Percentiles rank a stretch among this genome's conserved stretches.
These are phyloP conservation scores for Bufotes viridis DNA, from an alignment of 2,797 vertebrate species.

Conservation along the genomic window DNA sequence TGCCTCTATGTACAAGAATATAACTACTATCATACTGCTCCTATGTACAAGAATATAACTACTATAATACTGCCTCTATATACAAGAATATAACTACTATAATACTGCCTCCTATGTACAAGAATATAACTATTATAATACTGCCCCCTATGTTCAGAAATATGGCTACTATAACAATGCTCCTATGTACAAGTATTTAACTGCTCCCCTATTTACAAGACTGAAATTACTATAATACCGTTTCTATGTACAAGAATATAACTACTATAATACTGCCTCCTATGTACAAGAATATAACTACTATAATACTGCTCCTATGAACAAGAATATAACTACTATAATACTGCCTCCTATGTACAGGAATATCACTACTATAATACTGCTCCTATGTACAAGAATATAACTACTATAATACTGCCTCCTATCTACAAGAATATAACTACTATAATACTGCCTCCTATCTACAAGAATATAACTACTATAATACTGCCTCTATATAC, in stretches of 20 bases:
- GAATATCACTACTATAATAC: slow-evolving; percentile 1
- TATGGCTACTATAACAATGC: neutral
- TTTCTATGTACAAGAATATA: neutral
- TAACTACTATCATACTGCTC: too few species aligned
- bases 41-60: neutral
- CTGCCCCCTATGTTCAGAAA: neutral
- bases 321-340: slow-evolving; percentile 1
- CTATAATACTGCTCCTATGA: neutral
- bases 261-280: neutral
- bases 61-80: neutral
- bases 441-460: neutral
- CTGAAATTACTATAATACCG: neutral
- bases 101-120: slow-evolving; percentile 1
- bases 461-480: neutral
- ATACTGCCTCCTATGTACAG: neutral
- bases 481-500: neutral
- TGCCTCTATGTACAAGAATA: neutral
- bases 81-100: neutral
- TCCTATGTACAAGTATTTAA: neutral
- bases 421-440: neutral
- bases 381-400: neutral
- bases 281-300: slow-evolving; percentile 3
- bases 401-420: neutral
- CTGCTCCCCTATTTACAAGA: neutral
- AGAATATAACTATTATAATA: neutral